These are phyloP conservation scores for Sarcophaga subvicina DNA, from an alignment of 2,888 invertebrate genomes.

Conservation along the genomic window DNA sequence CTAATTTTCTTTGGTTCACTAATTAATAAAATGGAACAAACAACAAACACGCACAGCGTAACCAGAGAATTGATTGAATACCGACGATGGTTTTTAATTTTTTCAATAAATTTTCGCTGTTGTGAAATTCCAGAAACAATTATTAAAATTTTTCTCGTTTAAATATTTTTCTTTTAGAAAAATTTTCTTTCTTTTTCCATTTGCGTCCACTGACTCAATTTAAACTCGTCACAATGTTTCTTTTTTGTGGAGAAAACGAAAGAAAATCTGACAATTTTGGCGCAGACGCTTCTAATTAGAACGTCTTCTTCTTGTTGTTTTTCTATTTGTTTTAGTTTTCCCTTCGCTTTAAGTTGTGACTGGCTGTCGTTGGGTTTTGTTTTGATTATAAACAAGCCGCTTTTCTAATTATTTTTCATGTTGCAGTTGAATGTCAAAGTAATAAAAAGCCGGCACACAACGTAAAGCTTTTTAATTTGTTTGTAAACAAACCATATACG, in stretches of 20 bases:
- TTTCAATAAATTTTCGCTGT: no score
- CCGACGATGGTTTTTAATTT: no score
- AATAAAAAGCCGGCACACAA: conserved; percentile 39
- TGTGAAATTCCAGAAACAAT: no score
- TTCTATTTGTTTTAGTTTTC: not conserved
- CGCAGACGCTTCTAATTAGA: conserved; percentile 43
- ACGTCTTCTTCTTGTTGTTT: not conserved
- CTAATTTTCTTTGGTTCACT: no score
- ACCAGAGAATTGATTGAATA: no score
- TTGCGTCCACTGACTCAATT: not conserved
- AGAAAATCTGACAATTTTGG: conserved; percentile 50
- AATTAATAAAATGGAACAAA: no score
- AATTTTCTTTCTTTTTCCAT: not conserved
- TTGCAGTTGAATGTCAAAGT: not conserved
- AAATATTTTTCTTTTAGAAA: no score
- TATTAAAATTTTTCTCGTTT: no score
- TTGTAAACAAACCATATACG: conserved; percentile 42
- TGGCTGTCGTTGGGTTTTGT: not conserved
- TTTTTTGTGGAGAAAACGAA: conserved; percentile 6
- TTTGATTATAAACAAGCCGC: not conserved
- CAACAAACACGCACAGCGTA: no score
- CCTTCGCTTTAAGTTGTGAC: not conserved
- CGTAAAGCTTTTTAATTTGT: conserved; percentile 29
- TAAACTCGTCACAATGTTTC: not conserved
- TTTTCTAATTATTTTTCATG: not conserved